Evolutionary conservation across 2,797 vertebrate genomes (phyloP).

Genomic region (Acrocephalus scirpaceus): DNA sequence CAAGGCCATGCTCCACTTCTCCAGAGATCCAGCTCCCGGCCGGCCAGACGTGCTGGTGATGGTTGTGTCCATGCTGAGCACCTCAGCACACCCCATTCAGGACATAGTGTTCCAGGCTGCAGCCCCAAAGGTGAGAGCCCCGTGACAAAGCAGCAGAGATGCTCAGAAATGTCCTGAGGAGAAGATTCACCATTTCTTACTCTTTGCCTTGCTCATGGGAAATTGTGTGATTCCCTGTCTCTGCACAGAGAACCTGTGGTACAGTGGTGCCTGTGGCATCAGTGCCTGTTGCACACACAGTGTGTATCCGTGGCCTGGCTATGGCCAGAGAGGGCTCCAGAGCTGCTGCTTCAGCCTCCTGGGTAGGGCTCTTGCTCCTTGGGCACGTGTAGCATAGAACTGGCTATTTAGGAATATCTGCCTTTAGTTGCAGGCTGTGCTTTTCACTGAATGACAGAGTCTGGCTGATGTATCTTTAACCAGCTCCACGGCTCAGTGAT

Average conservation of each 20-base stretch:
- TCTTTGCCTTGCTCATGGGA: not conserved
- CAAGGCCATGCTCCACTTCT: slow-evolving; percentile 86
- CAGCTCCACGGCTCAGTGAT: not conserved
- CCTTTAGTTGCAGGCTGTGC: not conserved
- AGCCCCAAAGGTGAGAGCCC: slow-evolving; percentile 85
- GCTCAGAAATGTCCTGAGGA: not conserved
- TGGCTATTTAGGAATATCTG: not conserved
- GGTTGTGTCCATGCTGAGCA: slow-evolving; percentile 87
- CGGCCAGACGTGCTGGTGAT: slow-evolving; percentile 80
- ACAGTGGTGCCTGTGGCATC: not conserved
- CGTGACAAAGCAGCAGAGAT: not conserved
- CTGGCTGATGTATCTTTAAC: not conserved
- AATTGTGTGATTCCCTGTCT: not conserved
- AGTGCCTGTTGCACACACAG: not conserved
- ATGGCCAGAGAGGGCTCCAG: not conserved
- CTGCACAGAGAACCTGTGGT: not conserved
- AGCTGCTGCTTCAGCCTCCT: not conserved
- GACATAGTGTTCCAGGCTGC: slow-evolving; percentile 86
- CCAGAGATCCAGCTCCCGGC: slow-evolving; percentile 71
- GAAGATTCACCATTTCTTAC: not conserved
- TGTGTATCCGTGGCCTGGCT: not conserved
- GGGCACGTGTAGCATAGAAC: fast-evolving
- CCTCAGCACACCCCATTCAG: slow-evolving; percentile 78
- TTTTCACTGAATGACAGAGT: not conserved
- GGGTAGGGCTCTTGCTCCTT: not conserved